phyloP scores from a whole-genome alignment of 1,140 invertebrate species.

The Leptopilina boulardi region DNA sequence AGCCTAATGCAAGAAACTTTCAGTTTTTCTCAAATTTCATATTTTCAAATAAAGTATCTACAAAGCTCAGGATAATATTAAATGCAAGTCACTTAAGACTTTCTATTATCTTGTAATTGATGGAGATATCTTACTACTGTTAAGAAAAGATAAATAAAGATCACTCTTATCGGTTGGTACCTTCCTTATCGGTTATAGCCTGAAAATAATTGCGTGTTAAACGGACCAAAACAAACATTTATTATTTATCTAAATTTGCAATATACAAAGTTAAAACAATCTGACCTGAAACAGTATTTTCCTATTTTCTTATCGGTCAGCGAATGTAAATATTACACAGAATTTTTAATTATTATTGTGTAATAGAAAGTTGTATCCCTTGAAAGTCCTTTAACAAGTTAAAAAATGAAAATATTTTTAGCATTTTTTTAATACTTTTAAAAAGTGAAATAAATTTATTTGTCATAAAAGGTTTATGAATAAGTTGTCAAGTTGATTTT shows the following conservation, averaged over 20 bases:
- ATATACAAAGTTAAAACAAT: background rate
- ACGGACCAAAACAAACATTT: background rate
- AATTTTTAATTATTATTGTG: too few species aligned
- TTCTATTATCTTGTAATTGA: constrained; percentile 17
- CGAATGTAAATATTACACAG: background rate
- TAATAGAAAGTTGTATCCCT: too few species aligned
- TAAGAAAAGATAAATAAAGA: constrained; percentile 31
- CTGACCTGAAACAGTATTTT: background rate
- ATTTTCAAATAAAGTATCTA: constrained; percentile 3
- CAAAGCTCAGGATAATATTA: background rate
- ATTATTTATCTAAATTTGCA: constrained; percentile 1
- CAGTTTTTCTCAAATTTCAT: background rate
- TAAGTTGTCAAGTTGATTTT: too few species aligned
- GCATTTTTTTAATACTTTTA: too few species aligned
- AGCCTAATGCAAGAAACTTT: background rate
- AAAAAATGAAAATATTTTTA: too few species aligned
- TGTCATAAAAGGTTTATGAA: too few species aligned
- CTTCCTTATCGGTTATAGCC: constrained; percentile 24
- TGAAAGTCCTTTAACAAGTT: too few species aligned
- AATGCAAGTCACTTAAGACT: background rate
- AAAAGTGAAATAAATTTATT: too few species aligned
- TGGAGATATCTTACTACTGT: constrained; percentile 14
- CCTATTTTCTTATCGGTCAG: background rate
- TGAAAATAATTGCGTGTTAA: constrained; percentile 3
- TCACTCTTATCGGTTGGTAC: constrained; percentile 5